Conservation (phyloP, 2,797 vertebrate genomes). For the Mormyrus hasselquistii region DNA sequence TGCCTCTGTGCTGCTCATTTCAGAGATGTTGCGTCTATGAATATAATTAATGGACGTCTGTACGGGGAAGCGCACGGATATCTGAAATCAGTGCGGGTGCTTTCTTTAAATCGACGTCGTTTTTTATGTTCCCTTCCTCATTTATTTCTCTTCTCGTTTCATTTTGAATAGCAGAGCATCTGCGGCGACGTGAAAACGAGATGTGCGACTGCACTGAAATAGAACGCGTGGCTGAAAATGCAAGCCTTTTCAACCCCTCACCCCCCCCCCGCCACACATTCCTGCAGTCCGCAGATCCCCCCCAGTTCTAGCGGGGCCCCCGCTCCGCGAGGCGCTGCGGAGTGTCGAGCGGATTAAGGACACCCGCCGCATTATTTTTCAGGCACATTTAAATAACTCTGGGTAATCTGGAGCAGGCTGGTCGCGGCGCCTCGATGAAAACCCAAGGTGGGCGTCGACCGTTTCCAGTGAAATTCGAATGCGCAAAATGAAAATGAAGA, state of each 20-base stretch:
- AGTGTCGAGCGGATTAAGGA: slow-evolving; percentile 21
- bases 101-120: not conserved
- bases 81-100: not conserved
- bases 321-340: not conserved
- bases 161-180: not conserved
- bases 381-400: slow-evolving; percentile 67
- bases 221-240: not conserved
- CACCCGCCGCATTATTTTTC: slow-evolving; percentile 40
- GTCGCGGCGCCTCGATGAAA: slow-evolving; percentile 38
- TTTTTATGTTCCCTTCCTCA: not conserved
- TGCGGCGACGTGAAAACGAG: not conserved
- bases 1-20: not conserved
- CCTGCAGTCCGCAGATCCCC: not conserved
- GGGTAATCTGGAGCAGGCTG: slow-evolving; percentile 64
- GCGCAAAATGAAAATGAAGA: slow-evolving; percentile 30
- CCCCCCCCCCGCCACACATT: not conserved
- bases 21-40: not conserved
- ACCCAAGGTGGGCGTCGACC: not conserved
- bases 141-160: not conserved
- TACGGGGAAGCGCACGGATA: not conserved
- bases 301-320: not conserved
- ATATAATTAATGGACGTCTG: not conserved
- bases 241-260: not conserved
- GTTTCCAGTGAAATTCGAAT: not conserved
- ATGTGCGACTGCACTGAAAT: not conserved